Conservation (phyloP, 2,888 invertebrate species). For the Drosophila vallismaia region DNA sequence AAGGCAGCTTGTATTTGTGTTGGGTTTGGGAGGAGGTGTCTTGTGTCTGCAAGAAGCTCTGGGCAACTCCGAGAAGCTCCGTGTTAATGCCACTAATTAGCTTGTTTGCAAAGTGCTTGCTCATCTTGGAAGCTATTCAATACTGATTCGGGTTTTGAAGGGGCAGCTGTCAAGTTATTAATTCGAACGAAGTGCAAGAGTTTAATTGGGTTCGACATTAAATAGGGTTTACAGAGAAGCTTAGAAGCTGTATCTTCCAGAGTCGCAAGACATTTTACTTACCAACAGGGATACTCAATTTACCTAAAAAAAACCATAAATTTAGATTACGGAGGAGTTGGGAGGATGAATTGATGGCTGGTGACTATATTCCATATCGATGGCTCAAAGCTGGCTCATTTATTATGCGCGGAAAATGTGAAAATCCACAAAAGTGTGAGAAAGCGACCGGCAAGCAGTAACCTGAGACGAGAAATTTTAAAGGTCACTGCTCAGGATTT, state of each 20-base stretch:
- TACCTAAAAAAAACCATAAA: constrained; percentile 9
- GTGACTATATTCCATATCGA: constrained; percentile 64
- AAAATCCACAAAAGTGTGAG: constrained; percentile 23
- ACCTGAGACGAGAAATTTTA: constrained; percentile 32
- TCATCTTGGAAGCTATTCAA: constrained; percentile 9
- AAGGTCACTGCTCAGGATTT: constrained; percentile 27
- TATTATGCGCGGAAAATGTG: constrained; percentile 53
- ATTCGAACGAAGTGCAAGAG: neutral
- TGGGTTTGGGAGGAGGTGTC: neutral
- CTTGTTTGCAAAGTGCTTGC: neutral
- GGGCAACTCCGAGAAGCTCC: neutral
- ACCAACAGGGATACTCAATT: neutral
- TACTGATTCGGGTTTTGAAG: neutral
- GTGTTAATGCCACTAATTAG: constrained; percentile 39
- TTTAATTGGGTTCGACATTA: constrained; percentile 1
- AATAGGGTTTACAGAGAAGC: neutral
- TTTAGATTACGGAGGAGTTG: constrained; percentile 5
- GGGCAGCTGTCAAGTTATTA: neutral
- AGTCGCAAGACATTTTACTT: constrained; percentile 14
- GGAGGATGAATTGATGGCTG: constrained; percentile 16
- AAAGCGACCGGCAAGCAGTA: constrained; percentile 6
- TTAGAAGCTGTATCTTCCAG: neutral
- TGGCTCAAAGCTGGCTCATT: constrained; percentile 58
- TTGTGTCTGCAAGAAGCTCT: neutral
- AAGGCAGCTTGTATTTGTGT: constrained; percentile 1